These are phyloP conservation scores for Dryobota labecula DNA, from an alignment of 2,888 invertebrate species.

Conservation along the genomic window DNA sequence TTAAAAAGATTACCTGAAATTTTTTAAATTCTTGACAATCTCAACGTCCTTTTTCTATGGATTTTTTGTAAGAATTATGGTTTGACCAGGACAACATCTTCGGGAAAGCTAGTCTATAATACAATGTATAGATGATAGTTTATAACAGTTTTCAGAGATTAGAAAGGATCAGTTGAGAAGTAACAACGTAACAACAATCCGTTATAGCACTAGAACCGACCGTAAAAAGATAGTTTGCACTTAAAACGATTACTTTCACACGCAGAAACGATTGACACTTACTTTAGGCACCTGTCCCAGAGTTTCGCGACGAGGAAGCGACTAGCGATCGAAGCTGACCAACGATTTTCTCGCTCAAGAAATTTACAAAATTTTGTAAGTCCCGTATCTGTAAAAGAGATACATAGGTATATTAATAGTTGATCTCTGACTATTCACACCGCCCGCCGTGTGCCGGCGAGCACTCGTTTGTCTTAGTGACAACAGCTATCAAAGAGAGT, in stretches of 20 bases:
- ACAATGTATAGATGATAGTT: background rate
- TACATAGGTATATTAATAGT: background rate
- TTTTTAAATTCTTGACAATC: too few relatives aligned
- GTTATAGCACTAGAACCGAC: background rate
- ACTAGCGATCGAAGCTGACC: background rate
- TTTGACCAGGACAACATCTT: too few relatives aligned
- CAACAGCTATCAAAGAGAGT: background rate
- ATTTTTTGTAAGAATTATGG: too few relatives aligned
- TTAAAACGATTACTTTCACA: slow-evolving; percentile 28
- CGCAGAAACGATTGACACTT: background rate
- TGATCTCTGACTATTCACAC: background rate
- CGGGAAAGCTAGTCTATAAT: too few relatives aligned
- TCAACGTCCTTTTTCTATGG: too few relatives aligned
- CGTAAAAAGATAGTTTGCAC: slow-evolving; percentile 30
- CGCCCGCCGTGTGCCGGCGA: background rate
- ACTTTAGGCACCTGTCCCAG: background rate
- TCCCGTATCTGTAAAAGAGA: too few relatives aligned
- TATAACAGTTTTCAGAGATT: background rate
- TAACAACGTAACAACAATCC: background rate
- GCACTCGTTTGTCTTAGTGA: background rate
- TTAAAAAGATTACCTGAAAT: too few relatives aligned
- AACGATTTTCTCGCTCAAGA: background rate
- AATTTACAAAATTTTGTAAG: background rate
- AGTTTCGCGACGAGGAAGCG: background rate
- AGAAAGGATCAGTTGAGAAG: background rate